Evolutionary conservation across 2,113 vertebrate species (phyloP), one percentile per base, ranked within the genome.

Genomic region (Gavialis gangeticus): DNA sequence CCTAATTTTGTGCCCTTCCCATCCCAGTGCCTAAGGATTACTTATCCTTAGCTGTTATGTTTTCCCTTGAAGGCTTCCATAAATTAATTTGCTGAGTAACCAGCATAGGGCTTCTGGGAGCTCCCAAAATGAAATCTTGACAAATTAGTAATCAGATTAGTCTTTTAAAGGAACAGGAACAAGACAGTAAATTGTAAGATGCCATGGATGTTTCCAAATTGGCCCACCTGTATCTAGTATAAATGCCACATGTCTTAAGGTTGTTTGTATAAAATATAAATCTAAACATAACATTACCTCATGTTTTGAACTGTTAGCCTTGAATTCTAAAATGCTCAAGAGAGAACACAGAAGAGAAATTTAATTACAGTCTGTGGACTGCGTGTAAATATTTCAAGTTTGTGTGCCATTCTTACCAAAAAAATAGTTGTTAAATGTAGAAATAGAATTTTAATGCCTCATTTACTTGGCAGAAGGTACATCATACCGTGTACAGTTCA

Each of bases 331-430:
- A 94, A 89, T 82, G 93, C 82, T 80, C 57, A 56, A 62, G 75
- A 94, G 55, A 93, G 55, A 93, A 77, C 89, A 92, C 83, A 82
- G 64, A 75, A 88, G 15, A 94, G 89, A 91, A 89, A 91, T 76
- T 89, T 95, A 87, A 79, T 91, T 94, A 88, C 0, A 0, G 57
- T 24, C 80, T 86, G 63, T 67, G 89, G 73, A 84, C 84, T 79
- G 60, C 84, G 85, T 75, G n/a, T 64, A 93, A 91, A 92, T 0
- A 1, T 15, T 91, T 94, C 82, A 77, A 60, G 57, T 84, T 64
- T 57, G 4, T 79, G 76, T 88, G 89, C 93, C 91, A 75, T 77
- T 89, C 89, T 88, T 85, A 75, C 34, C 34, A 71, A 88, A 64
- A 66, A 1, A 3, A 79, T 83, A 0, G 89, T 60, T 4, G 1